Base-by-base conservation (phyloP, 2,888 invertebrate genomes). In the Galerucella pusilla region DNA sequence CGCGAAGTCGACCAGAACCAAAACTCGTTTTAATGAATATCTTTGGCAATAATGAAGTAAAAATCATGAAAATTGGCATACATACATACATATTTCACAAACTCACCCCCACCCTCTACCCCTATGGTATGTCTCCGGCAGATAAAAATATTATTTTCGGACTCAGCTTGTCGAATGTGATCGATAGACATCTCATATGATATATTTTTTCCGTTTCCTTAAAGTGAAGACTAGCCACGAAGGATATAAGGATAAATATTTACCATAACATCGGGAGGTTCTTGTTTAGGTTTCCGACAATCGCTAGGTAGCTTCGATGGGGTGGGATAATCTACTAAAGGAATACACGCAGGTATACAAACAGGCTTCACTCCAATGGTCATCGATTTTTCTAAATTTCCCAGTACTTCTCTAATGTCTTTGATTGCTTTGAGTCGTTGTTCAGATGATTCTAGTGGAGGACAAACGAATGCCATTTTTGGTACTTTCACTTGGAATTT, bases 241-340 rank as follows among this genome's bases (percentile, higher is more conserved):
- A 20, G 20, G 20, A 20, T 28, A 28, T 28, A 28, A 28, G 25
- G 59, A 25, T 7, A 46, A n/a, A 28, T 12, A 78, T 90, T 88
- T 76, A 90, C 89, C 83, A 90, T 88, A 49, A 89, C 89, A 75
- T 90, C 89, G 61, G 90, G 84, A 2, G 90, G 89, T 75, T 75
- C 65, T 14, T 42, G 63, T 11, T 65, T 66, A n/a, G 65, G 49
- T 65, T 64, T 61, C 4, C 20, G n/a, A 0, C 46, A 10, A 5
- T 10, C 10, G 3, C 16, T 20, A 57, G 45, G 16, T 49, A 12
- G 16, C n/a, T 52, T 35, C 10, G 52, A 20, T 60, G 73, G 60
- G 14, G 49, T 14, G 20, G 60, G 45, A 46, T 45, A 63, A 52
- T 79, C 75, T 35, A 74, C 76, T 63, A 80, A 74, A 0, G 85